These are phyloP conservation scores for Bucco capensis DNA, from an alignment of 2,113 vertebrate genomes.

Conservation along the genomic window DNA sequence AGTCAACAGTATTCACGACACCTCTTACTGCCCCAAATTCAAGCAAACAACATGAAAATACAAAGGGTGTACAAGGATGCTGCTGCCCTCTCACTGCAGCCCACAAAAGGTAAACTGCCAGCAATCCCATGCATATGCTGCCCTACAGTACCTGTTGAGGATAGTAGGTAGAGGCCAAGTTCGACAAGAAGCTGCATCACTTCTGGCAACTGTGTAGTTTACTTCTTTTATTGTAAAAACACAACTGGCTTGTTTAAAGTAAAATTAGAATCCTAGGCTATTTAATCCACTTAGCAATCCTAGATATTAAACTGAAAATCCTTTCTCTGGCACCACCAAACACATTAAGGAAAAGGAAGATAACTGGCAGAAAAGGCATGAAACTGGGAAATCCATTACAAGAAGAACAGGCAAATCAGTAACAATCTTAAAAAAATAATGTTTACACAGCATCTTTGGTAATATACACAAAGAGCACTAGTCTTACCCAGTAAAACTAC, in stretches of 20 bases:
- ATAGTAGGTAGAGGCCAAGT: not conserved
- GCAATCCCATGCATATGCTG: not conserved
- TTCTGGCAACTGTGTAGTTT: not conserved
- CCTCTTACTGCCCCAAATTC: not conserved
- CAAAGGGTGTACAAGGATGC: not conserved
- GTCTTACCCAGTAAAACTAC: not conserved
- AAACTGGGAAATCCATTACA: not conserved
- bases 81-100: not conserved
- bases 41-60: not conserved
- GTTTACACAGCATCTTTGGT: not conserved
- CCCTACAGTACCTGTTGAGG: not conserved
- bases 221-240: not conserved
- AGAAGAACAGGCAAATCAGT: not conserved
- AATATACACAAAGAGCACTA: not conserved
- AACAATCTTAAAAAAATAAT: not conserved
- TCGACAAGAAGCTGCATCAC: not conserved
- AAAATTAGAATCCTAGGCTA: not conserved
- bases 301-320: not conserved
- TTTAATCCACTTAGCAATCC: not conserved
- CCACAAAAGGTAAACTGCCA: not conserved
- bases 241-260: not conserved
- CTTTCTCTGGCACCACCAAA: not conserved
- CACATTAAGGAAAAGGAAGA: not conserved
- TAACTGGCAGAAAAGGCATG: not conserved
- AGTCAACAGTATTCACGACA: not conserved